Percentiles rank a stretch among this genome's conserved stretches.
These are phyloP conservation scores for Perca fluviatilis DNA, from an alignment of 2,113 vertebrate species.

Conservation along the genomic window DNA sequence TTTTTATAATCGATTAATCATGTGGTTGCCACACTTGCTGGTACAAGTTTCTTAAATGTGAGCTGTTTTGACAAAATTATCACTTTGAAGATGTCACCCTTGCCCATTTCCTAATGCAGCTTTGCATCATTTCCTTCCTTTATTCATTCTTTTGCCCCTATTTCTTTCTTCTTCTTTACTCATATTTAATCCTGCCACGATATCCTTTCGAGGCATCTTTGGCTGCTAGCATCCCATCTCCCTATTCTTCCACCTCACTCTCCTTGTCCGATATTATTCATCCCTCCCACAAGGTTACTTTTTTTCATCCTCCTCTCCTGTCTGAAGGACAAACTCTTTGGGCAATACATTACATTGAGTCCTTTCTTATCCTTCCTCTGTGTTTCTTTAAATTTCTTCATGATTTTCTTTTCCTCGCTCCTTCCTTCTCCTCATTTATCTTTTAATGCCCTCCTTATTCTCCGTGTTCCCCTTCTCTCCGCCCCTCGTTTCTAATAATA, in stretches of 20 bases:
- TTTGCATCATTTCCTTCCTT: neutral
- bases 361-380: constrained; percentile 5
- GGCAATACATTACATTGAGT: constrained; percentile 33
- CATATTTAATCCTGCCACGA: neutral
- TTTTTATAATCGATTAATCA: neutral
- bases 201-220: constrained; percentile 10
- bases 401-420: neutral
- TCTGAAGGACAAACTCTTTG: constrained; percentile 51
- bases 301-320: constrained; percentile 20
- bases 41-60: neutral
- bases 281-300: constrained; percentile 35
- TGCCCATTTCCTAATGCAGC: neutral
- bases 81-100: neutral
- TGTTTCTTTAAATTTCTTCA: neutral
- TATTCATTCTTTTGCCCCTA: neutral
- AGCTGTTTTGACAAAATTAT: neutral
- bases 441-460: constrained; percentile 3
- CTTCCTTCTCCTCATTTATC: neutral
- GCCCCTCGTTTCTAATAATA: constrained; percentile 40
- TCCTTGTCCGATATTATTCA: constrained; percentile 34
- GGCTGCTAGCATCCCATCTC: neutral
- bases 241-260: neutral
- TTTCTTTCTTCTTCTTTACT: neutral
- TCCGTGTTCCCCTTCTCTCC: constrained; percentile 1
- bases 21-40: neutral